phyloP scores from a whole-genome alignment of 64 coral and sea anemone genomes.

The Stichodactyla mertensii region DNA sequence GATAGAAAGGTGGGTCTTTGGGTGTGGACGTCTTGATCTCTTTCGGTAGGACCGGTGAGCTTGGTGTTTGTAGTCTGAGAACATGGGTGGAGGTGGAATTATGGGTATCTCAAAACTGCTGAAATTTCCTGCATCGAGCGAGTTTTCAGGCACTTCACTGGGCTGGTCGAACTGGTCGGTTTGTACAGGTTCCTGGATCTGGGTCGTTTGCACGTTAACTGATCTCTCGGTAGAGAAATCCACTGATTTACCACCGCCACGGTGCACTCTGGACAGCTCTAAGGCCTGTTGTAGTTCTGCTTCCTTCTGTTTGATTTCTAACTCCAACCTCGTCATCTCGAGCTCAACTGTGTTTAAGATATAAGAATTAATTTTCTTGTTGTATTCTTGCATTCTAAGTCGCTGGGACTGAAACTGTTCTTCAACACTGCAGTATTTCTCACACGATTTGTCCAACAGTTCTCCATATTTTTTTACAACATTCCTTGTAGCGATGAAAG shows the following conservation, averaged over 20 bases:
- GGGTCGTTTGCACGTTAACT: conserved; percentile 5
- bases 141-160: neutral
- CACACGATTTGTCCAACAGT: too few species aligned
- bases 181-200: neutral
- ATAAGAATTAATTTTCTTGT: too few species aligned
- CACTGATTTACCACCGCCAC: neutral
- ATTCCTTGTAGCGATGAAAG: neutral
- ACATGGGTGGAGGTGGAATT: neutral
- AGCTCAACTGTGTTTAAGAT: too few species aligned
- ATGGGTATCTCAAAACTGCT: neutral
- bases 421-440: too few species aligned
- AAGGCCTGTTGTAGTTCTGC: too few species aligned
- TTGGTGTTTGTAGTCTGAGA: neutral
- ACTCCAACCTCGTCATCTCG: too few species aligned
- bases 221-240: neutral
- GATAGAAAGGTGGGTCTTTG: neutral
- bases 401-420: too few species aligned
- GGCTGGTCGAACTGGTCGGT: neutral
- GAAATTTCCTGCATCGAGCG: neutral
- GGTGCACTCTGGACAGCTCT: neutral
- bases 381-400: too few species aligned
- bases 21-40: neutral
- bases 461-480: neutral
- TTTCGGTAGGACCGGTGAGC: neutral
- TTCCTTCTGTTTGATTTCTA: too few species aligned